phyloP scores from a whole-genome alignment of 1,140 invertebrate species.

The Heliconius congener region DNA sequence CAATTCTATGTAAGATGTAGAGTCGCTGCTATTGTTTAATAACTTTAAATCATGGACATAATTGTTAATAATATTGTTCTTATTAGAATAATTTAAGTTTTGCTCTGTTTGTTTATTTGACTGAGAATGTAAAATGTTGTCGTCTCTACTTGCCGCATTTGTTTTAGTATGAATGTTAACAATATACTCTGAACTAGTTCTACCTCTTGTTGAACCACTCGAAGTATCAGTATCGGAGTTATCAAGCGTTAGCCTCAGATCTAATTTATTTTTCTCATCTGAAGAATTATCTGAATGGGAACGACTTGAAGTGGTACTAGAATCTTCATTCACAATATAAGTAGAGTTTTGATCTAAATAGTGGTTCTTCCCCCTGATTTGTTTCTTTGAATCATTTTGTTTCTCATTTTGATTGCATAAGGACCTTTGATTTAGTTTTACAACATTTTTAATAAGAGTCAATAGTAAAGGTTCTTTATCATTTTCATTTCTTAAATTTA shows the following conservation, averaged over 20 bases:
- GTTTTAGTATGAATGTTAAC: slow-evolving; percentile 56
- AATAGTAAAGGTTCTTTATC: slow-evolving; percentile 65
- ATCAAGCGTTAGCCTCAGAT: slow-evolving; percentile 65
- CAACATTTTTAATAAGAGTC: slow-evolving; percentile 61
- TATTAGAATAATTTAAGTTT: slow-evolving; percentile 25
- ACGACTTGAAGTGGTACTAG: slow-evolving; percentile 61
- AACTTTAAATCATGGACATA: slow-evolving; percentile 45
- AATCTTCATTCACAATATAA: slow-evolving; percentile 73
- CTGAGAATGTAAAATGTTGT: slow-evolving; percentile 28
- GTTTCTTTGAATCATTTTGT: slow-evolving; percentile 35
- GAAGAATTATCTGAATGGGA: slow-evolving; percentile 72
- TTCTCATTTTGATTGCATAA: slow-evolving; percentile 41
- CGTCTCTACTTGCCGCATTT: slow-evolving; percentile 26
- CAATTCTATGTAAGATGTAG: slow-evolving; percentile 70
- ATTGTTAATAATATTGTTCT: slow-evolving; percentile 28
- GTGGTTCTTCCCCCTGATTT: slow-evolving; percentile 29
- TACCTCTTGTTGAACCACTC: slow-evolving; percentile 67
- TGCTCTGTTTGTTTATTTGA: slow-evolving; percentile 18
- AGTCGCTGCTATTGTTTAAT: slow-evolving; percentile 62
- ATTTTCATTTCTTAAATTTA: slow-evolving; percentile 56
- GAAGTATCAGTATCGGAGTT: slow-evolving; percentile 76
- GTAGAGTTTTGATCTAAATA: slow-evolving; percentile 68
- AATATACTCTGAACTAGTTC: slow-evolving; percentile 72
- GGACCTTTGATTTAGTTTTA: slow-evolving; percentile 49
- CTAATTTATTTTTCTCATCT: slow-evolving; percentile 75